Evolutionary conservation across 2,797 vertebrate species (phyloP), one percentile per base, ranked within the genome.

Genomic region (Serranus cabrilla): DNA sequence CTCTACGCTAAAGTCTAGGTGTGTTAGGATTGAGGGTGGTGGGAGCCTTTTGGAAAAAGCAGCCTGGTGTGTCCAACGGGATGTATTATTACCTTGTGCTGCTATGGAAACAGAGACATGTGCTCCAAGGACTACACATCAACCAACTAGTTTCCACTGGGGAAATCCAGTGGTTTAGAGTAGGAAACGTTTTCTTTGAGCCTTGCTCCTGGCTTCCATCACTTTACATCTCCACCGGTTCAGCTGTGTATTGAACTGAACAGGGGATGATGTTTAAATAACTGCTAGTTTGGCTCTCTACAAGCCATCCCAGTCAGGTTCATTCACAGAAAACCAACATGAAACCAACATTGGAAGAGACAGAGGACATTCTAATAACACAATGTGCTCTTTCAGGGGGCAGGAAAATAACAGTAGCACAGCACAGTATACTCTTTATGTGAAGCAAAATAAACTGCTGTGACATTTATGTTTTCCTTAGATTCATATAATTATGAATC

Each of bases 111-210:
- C 51, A 75, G 61, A 72, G 45, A 11, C 40, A 39, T 17, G 34
- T 0, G 0, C 23, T 87, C 76, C 77, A 81, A 75, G 66, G 67
- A 2, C 61, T 71, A 71, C 79, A 73, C 7, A 50, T 72, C 65
- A 20, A 65, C 34, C n/a, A 13, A 43, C 34, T 62, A 21, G 40
- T 84, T 89, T 86, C 87, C 83, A 85, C 68, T 11, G 42, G 67
- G 64, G 56, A 69, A 81, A 82, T 31, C 43, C 42, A 7, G 46
- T 14, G 80, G 82, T 84, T 80, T 23, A 47, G 74, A 73, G 74
- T 9, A 68, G 74, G 76, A 89, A 82, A 86, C 43, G 3, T 76
- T 81, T 77, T 56, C 79, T 89, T 79, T 77, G 43, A 76, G 69
- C 55, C 55, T n/a, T 82, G 40, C 11, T 72, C 54, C 63, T 74